These are phyloP conservation scores for Microtus pennsylvanicus DNA, from an alignment of 2,113 vertebrate species.

Conservation along the genomic window DNA sequence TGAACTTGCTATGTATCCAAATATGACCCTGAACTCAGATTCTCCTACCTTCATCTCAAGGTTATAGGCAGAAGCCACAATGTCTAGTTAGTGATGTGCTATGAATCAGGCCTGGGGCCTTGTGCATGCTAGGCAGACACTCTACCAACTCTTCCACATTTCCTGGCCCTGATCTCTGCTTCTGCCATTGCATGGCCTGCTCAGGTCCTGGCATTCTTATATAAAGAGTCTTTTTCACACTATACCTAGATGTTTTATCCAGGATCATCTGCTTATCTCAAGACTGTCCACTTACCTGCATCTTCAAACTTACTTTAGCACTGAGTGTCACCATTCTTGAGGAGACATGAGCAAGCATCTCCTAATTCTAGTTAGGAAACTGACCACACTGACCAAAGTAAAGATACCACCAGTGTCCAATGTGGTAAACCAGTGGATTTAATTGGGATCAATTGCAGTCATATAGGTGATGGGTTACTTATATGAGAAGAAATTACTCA, in stretches of 20 bases:
- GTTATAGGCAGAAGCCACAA: background rate
- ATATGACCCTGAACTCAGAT: background rate
- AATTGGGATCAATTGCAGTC: too few relatives aligned
- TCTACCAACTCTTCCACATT: background rate
- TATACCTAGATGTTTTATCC: background rate
- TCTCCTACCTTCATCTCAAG: background rate
- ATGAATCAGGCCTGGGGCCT: too few relatives aligned
- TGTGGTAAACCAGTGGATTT: too few relatives aligned
- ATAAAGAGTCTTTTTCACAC: rapidly evolving
- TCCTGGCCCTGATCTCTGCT: background rate
- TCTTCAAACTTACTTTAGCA: background rate
- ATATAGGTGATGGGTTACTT: too few relatives aligned
- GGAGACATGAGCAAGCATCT: too few relatives aligned
- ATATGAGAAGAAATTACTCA: too few relatives aligned
- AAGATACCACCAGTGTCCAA: too few relatives aligned
- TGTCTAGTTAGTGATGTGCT: background rate
- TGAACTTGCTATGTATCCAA: background rate
- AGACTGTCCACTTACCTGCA: background rate
- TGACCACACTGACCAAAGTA: background rate
- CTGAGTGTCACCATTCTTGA: background rate
- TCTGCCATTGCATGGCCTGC: background rate
- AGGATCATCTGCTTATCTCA: background rate
- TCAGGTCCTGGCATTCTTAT: background rate
- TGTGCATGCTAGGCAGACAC: too few relatives aligned
- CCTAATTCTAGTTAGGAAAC: background rate